Evolutionary conservation across 2,113 vertebrate genomes (phyloP).

Genomic region (Furnarius figulus): DNA sequence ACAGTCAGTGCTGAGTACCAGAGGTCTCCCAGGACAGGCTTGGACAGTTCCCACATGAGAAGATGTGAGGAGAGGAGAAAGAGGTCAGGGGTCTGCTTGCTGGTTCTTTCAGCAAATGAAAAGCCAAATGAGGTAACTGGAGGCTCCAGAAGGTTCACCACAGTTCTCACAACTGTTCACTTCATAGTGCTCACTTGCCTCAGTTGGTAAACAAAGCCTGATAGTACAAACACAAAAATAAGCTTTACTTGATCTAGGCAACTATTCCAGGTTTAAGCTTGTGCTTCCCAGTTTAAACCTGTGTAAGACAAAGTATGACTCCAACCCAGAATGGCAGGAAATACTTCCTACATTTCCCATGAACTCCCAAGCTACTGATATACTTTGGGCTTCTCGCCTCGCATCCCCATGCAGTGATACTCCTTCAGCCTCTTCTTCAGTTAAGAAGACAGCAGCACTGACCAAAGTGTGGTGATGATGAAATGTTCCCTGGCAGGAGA

Average conservation of each 20-base stretch:
- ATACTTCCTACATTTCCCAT: background rate
- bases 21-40: background rate
- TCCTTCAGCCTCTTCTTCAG: accelerated
- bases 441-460: background rate
- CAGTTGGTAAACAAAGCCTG: accelerated
- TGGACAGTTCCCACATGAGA: background rate
- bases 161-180: background rate
- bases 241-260: background rate
- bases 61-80: background rate
- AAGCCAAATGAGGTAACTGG: background rate
- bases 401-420: background rate
- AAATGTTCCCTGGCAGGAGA: background rate
- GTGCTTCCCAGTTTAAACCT: background rate
- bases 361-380: background rate
- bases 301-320: background rate
- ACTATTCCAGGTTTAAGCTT: background rate
- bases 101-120: background rate
- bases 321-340: background rate
- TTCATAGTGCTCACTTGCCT: background rate
- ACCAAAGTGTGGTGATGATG: background rate
- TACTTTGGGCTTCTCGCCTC: background rate
- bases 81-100: background rate
- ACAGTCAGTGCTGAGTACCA: background rate
- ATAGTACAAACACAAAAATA: background rate
- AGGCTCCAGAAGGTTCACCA: background rate